Evolutionary conservation across 1,140 invertebrate genomes (phyloP).

Genomic region (Bombus confusus): DNA sequence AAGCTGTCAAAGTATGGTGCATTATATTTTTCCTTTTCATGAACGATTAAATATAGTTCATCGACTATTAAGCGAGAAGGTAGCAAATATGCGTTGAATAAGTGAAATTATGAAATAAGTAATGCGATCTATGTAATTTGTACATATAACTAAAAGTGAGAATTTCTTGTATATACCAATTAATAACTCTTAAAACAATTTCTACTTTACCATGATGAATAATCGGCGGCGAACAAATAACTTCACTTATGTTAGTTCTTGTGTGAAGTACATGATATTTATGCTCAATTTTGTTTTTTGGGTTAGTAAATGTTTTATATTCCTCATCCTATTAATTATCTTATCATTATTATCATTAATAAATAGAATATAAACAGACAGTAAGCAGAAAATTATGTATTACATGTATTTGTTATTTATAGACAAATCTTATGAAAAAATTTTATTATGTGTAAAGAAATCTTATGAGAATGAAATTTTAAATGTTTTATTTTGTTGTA

Average conservation of each 20-base stretch:
- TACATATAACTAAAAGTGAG: constrained; percentile 22
- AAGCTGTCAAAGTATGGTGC: constrained; percentile 54
- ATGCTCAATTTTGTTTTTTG: constrained; percentile 96
- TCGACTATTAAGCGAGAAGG: not conserved
- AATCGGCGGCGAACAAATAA: constrained; percentile 81
- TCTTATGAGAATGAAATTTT: constrained; percentile 29
- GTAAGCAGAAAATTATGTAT: not conserved
- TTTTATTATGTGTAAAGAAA: not conserved
- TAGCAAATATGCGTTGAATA: constrained; percentile 24
- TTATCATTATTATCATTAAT: constrained; percentile 1
- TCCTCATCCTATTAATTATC: not conserved
- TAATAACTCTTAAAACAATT: constrained; percentile 20
- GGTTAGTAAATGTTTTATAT: constrained; percentile 84
- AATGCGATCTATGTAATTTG: constrained; percentile 21
- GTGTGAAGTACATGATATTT: constrained; percentile 97
- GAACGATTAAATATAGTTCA: constrained; percentile 12
- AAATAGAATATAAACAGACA: not conserved
- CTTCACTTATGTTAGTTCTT: constrained; percentile 92
- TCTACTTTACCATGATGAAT: constrained; percentile 71
- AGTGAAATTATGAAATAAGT: constrained; percentile 3
- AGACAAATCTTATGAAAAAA: not conserved
- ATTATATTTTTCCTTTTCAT: constrained; percentile 38
- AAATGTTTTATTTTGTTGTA: constrained; percentile 64
- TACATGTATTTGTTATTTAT: constrained; percentile 12
- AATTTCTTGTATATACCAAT: constrained; percentile 35